Evolutionary conservation across 2,888 invertebrate species (phyloP).

Genomic region (Malacosoma neustria): DNA sequence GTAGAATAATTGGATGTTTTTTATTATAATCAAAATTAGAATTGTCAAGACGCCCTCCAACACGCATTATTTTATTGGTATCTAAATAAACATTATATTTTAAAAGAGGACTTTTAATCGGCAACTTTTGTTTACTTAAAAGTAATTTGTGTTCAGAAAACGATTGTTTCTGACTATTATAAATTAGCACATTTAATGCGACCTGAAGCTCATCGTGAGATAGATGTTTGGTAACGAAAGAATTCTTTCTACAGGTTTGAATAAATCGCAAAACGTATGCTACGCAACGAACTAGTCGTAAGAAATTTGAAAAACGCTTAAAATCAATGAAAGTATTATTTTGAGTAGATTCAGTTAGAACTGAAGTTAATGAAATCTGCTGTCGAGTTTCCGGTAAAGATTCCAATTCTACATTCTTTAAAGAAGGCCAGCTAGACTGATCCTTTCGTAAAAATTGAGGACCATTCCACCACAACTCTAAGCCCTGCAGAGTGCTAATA

Average conservation of each 20-base stretch:
- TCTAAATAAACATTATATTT: not conserved
- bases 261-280: constrained; percentile 15
- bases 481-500: constrained; percentile 4
- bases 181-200: not conserved
- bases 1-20: too few species aligned
- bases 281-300: too few species aligned
- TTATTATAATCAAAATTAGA: too few species aligned
- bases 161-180: too few species aligned
- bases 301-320: constrained; percentile 5
- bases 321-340: not conserved
- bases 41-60: too few species aligned
- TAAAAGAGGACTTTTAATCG: not conserved
- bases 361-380: constrained; percentile 1
- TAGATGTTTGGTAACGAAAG: not conserved
- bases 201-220: not conserved
- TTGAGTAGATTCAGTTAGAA: too few species aligned
- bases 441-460: constrained; percentile 9
- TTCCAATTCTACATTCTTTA: not conserved
- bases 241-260: constrained; percentile 4
- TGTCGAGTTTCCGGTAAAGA: constrained; percentile 7
- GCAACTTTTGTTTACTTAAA: too few species aligned
- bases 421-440: constrained; percentile 8
- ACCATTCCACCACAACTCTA: constrained; percentile 16
- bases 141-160: too few species aligned
- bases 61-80: not conserved